phyloP scores from a whole-genome alignment of 2,888 invertebrate genomes.

The Drosophila quasianomalipes region DNA sequence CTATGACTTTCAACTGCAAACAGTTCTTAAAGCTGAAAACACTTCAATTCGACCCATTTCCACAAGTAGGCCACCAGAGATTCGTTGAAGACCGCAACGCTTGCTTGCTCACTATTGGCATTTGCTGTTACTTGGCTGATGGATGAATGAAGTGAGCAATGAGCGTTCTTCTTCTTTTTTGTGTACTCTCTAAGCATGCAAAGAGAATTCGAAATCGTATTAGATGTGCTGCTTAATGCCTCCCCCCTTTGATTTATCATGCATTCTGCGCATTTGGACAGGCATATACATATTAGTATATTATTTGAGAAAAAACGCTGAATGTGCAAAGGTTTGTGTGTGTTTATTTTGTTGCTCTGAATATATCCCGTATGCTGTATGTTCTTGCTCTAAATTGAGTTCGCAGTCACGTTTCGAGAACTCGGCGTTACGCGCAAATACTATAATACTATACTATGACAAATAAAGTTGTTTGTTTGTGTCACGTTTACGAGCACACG shows the following conservation, averaged over 20 bases:
- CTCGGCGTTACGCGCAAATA: slow-evolving; percentile 8
- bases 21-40: neutral
- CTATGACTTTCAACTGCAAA: neutral
- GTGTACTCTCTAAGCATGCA: slow-evolving; percentile 14
- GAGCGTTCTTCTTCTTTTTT: slow-evolving; percentile 1
- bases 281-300: neutral
- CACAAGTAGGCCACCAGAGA: slow-evolving; percentile 42
- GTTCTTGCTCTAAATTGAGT: slow-evolving; percentile 56
- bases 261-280: slow-evolving; percentile 40
- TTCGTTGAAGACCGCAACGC: slow-evolving; percentile 54
- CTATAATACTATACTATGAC: slow-evolving; percentile 44
- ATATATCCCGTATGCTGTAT: neutral
- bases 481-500: slow-evolving; percentile 74
- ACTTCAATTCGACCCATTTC: slow-evolving; percentile 28
- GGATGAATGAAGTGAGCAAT: neutral
- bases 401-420: slow-evolving; percentile 29
- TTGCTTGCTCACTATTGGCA: slow-evolving; percentile 52
- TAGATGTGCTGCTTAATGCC: slow-evolving; percentile 8
- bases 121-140: slow-evolving; percentile 49
- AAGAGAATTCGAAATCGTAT: slow-evolving; percentile 22
- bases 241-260: slow-evolving; percentile 45
- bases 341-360: neutral
- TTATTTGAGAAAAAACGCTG: slow-evolving; percentile 1
- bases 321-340: neutral
- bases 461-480: slow-evolving; percentile 70